A percentile compares a stretch with the other conserved stretches of the same genome.
Evolutionary conservation across 2,888 invertebrate species (phyloP).

Genomic region (Lymantria monacha): DNA sequence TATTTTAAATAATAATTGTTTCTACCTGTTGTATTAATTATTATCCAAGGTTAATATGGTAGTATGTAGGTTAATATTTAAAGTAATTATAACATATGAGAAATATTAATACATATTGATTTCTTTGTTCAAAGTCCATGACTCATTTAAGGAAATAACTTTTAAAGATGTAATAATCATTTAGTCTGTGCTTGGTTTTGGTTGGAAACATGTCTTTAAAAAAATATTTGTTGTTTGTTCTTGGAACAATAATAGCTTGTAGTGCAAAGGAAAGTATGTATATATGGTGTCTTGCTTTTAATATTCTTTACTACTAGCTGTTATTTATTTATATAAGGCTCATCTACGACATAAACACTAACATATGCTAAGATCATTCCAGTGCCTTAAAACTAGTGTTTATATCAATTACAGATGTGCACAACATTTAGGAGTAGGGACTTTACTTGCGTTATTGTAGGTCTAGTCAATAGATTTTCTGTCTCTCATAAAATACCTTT

Average conservation of each 20-base stretch:
- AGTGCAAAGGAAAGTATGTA: constrained; percentile 1
- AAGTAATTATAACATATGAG: neutral
- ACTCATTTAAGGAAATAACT: constrained; percentile 12
- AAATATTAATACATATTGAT: neutral
- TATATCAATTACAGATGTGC: no score
- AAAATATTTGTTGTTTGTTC: neutral
- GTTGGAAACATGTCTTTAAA: neutral
- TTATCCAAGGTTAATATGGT: neutral
- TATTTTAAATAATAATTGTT: no score
- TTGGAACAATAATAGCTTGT: neutral
- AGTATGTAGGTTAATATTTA: neutral
- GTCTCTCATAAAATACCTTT: no score
- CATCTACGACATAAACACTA: no score
- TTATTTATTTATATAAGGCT: no score
- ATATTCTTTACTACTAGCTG: no score
- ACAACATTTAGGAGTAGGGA: no score
- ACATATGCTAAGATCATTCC: no score
- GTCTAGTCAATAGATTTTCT: no score
- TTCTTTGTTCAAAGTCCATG: constrained; percentile 11
- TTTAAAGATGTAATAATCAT: neutral
- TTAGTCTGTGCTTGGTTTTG: constrained; percentile 2
- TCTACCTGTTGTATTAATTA: neutral
- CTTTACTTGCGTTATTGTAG: no score
- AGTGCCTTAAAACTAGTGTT: no score
- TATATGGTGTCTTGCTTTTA: neutral